Evolutionary conservation across 2,888 invertebrate genomes (phyloP).

Genomic region (Oeneis ivallda): DNA sequence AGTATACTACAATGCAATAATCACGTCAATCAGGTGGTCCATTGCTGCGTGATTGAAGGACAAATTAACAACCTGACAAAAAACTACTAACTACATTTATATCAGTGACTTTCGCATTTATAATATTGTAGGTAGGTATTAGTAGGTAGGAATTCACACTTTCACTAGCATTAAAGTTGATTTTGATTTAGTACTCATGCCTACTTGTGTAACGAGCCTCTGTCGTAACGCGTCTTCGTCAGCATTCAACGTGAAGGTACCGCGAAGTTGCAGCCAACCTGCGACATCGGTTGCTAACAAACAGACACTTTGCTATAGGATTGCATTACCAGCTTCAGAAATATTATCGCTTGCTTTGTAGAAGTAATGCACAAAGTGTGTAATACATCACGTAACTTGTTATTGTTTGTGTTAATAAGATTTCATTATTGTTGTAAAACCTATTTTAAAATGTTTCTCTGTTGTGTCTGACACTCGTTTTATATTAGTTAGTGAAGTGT

Average conservation of each 20-base stretch:
- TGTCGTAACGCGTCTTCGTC: background rate
- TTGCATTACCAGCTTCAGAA: conserved; percentile 1
- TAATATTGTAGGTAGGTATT: no score
- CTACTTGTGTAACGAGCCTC: background rate
- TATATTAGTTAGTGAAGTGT: no score
- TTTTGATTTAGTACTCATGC: background rate
- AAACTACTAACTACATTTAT: no score
- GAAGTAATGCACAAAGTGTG: background rate
- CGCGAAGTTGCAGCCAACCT: background rate
- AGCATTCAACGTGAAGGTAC: background rate
- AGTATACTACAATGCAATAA: no score
- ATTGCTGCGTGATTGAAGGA: no score
- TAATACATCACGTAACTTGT: background rate
- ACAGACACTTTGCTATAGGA: background rate
- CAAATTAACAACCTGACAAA: no score
- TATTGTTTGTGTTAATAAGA: background rate
- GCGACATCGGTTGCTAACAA: background rate
- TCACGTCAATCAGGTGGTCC: no score
- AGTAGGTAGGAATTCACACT: background rate
- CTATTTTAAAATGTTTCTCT: background rate
- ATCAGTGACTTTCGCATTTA: no score
- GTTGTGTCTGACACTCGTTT: no score
- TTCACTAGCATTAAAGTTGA: background rate
- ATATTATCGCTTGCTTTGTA: background rate
- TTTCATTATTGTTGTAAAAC: background rate